Conservation (phyloP, 2,888 invertebrate species). For the Gasteruption jaculator region DNA sequence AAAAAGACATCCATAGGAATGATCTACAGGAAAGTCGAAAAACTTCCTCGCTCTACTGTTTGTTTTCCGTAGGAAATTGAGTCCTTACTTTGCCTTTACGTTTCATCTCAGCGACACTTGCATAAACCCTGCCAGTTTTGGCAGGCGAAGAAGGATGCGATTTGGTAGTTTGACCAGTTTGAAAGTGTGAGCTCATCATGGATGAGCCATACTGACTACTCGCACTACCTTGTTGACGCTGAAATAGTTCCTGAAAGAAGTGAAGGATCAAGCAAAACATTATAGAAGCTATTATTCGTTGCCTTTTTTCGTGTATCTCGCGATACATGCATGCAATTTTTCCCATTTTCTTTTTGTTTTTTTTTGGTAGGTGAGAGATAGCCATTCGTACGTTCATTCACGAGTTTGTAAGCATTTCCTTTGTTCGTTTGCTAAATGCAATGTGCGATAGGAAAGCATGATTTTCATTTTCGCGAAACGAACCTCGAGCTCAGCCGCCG, state of each 20-base stretch:
- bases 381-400: slow-evolving; percentile 17
- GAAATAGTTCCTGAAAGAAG: slow-evolving; percentile 71
- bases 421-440: slow-evolving; percentile 19
- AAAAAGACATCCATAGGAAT: slow-evolving; percentile 12
- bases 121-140: slow-evolving; percentile 71
- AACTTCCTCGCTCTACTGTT: slow-evolving; percentile 12
- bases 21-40: background rate
- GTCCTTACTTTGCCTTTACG: slow-evolving; percentile 68
- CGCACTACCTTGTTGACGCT: slow-evolving; percentile 70
- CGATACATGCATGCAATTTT: no score
- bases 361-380: slow-evolving; percentile 7
- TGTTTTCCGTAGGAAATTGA: background rate
- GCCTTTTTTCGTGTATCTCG: slow-evolving; percentile 3
- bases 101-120: slow-evolving; percentile 95
- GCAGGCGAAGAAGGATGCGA: slow-evolving; percentile 70
- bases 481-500: slow-evolving; percentile 81
- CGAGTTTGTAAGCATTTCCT: slow-evolving; percentile 19
- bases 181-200: slow-evolving; percentile 75
- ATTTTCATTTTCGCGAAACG: slow-evolving; percentile 11
- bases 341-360: no score
- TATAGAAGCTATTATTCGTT: slow-evolving; percentile 3
- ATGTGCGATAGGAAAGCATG: no score
- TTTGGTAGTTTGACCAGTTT: slow-evolving; percentile 55
- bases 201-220: slow-evolving; percentile 52
- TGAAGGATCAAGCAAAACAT: slow-evolving; percentile 36